A percentile compares a stretch with the other conserved stretches of the same genome.
These are phyloP conservation scores for Tridacna crocea DNA, from an alignment of 2,888 invertebrate genomes.

Conservation along the genomic window DNA sequence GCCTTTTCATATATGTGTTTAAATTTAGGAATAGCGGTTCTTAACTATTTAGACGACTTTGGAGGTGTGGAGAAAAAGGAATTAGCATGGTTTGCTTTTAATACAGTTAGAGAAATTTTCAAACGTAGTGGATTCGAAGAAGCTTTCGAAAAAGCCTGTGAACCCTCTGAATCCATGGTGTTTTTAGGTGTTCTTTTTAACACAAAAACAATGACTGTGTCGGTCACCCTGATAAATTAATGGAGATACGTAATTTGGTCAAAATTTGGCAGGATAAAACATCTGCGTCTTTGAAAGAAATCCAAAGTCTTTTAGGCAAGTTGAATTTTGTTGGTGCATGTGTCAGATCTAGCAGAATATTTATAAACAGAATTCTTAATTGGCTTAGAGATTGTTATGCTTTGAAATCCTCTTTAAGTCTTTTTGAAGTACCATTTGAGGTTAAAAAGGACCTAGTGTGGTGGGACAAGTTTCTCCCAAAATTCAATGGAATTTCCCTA, in stretches of 20 bases:
- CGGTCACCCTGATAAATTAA: neutral
- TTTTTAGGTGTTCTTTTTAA: constrained; percentile 7
- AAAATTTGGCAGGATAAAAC: constrained; percentile 23
- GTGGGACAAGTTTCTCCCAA: constrained; percentile 39
- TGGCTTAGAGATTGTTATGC: constrained; percentile 16
- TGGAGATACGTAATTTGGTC: neutral
- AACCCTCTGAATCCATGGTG: neutral
- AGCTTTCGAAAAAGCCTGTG: constrained; percentile 3
- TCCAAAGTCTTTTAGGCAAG: constrained; percentile 40
- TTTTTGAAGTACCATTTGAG: constrained; percentile 7
- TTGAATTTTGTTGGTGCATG: constrained; percentile 41
- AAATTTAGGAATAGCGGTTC: neutral
- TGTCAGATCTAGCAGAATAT: too few species aligned
- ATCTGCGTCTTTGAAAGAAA: constrained; percentile 19
- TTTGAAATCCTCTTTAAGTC: neutral
- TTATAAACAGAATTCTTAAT: constrained; percentile 17
- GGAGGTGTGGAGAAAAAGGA: neutral
- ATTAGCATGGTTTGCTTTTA: neutral
- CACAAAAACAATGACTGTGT: neutral
- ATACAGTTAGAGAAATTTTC: constrained; percentile 7
- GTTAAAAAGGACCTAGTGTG: constrained; percentile 30
- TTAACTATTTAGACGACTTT: too few species aligned
- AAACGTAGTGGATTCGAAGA: neutral
- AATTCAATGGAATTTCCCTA: constrained; percentile 36
- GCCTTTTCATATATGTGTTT: neutral